phyloP scores from a whole-genome alignment of 2,113 vertebrate species.

The Onychorhynchus coronatus region DNA sequence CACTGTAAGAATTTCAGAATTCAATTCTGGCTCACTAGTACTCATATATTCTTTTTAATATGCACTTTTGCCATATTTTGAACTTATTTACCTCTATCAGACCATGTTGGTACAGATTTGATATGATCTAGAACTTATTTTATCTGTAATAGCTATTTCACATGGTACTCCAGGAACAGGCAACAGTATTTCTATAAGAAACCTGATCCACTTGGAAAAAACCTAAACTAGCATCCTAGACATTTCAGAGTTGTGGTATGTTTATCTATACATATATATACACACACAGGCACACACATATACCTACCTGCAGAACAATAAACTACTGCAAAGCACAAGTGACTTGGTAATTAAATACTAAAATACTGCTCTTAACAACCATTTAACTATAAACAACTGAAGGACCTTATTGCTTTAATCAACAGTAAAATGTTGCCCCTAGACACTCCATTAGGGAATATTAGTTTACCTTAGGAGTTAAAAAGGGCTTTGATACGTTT shows the following conservation, averaged over 20 bases:
- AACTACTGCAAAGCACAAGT: neutral
- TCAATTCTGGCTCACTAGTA: neutral
- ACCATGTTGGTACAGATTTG: neutral
- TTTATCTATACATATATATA: too few relatives aligned
- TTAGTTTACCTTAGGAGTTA: neutral
- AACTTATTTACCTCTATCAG: neutral
- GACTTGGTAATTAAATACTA: neutral
- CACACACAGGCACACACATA: rapidly evolving
- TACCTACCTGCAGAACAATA: neutral
- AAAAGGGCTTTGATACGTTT: neutral
- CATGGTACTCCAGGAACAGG: neutral
- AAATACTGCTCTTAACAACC: neutral
- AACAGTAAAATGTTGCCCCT: neutral
- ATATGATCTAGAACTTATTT: neutral
- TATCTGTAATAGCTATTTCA: neutral
- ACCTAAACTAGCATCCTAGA: neutral
- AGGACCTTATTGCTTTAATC: neutral
- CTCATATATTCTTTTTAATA: neutral
- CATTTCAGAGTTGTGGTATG: neutral
- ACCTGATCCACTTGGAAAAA: neutral
- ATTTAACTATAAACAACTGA: neutral
- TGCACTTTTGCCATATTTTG: neutral
- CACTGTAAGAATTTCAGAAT: neutral
- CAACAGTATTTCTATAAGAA: neutral
- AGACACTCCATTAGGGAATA: neutral